These are phyloP conservation scores for Parapristionchus giblindavisi DNA, from an alignment of 2,888 invertebrate species.

Conservation along the genomic window DNA sequence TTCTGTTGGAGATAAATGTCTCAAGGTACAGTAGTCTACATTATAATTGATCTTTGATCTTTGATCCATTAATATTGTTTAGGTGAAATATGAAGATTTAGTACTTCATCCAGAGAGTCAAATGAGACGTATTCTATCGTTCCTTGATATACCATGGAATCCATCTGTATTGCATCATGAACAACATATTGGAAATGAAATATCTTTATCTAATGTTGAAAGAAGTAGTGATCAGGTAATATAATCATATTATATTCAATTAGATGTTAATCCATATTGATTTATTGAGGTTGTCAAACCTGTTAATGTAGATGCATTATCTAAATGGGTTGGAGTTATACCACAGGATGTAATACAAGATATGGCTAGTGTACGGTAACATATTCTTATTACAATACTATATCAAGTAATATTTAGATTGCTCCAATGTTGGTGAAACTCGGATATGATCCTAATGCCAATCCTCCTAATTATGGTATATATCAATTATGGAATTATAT, in stretches of 20 bases:
- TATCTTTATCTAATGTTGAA: constrained; percentile 64
- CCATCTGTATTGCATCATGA: constrained; percentile 94
- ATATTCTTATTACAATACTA: not conserved
- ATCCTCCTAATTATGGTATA: constrained; percentile 86
- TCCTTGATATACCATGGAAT: constrained; percentile 92
- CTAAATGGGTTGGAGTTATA: constrained; percentile 73
- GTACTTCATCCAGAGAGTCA: constrained; percentile 90
- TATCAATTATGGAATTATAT: not conserved
- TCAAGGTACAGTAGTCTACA: constrained; percentile 46
- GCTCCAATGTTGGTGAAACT: constrained; percentile 68
- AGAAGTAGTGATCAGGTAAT: constrained; percentile 55
- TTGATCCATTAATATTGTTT: constrained; percentile 76
- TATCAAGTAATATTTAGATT: constrained; percentile 42
- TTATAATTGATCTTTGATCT: not conserved
- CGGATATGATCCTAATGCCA: constrained; percentile 92
- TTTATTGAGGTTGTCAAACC: constrained; percentile 84
- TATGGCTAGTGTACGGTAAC: constrained; percentile 57
- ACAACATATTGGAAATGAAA: constrained; percentile 86
- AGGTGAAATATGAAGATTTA: constrained; percentile 94
- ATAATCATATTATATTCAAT: not conserved
- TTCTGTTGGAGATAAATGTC: constrained; percentile 59
- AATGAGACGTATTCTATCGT: constrained; percentile 86
- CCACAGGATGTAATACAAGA: constrained; percentile 85
- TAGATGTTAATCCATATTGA: not conserved
- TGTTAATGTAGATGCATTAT: constrained; percentile 91